Evolutionary conservation across 2,888 invertebrate genomes (phyloP).

Genomic region (Dyspetes luteomarginatus): DNA sequence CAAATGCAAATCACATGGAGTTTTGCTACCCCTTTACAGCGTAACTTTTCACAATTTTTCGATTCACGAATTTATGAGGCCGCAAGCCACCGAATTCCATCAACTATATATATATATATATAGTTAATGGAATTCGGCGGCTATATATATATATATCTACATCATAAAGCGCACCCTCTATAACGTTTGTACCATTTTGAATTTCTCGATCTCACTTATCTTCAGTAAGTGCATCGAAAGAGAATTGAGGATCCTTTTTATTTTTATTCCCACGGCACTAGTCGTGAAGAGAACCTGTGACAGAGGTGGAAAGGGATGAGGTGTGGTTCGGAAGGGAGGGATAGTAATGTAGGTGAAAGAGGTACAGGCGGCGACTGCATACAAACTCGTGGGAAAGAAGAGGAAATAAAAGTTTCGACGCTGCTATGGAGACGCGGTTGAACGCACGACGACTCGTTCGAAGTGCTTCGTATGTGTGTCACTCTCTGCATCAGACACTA

Average conservation of each 20-base stretch:
- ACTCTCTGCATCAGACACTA: constrained; percentile 14
- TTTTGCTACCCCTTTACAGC: too few relatives aligned
- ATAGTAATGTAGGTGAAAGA: constrained; percentile 58
- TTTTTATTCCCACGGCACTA: constrained; percentile 46
- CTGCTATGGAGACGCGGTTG: constrained; percentile 45
- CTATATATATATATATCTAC: too few relatives aligned
- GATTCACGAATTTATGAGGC: too few relatives aligned
- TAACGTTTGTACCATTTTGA: constrained; percentile 48
- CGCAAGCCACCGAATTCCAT: too few relatives aligned
- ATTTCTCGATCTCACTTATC: constrained; percentile 30
- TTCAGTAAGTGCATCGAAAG: constrained; percentile 16
- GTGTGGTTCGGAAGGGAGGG: constrained; percentile 51
- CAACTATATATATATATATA: constrained; percentile 28
- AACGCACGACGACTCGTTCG: constrained; percentile 74
- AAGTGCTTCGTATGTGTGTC: constrained; percentile 68
- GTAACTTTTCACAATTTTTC: too few relatives aligned
- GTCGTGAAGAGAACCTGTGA: constrained; percentile 27
- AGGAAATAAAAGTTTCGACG: constrained; percentile 75
- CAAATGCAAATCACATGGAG: too few relatives aligned
- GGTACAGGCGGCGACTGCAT: constrained; percentile 19
- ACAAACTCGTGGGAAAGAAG: constrained; percentile 29
- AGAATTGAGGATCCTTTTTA: constrained; percentile 40
- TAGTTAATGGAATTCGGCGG: too few relatives aligned
- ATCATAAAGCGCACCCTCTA: constrained; percentile 38
- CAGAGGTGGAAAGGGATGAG: constrained; percentile 13